Evolutionary conservation across 2,888 invertebrate genomes (phyloP), one percentile per base, ranked within the genome.

Genomic region (Strigamia transsilvanica): DNA sequence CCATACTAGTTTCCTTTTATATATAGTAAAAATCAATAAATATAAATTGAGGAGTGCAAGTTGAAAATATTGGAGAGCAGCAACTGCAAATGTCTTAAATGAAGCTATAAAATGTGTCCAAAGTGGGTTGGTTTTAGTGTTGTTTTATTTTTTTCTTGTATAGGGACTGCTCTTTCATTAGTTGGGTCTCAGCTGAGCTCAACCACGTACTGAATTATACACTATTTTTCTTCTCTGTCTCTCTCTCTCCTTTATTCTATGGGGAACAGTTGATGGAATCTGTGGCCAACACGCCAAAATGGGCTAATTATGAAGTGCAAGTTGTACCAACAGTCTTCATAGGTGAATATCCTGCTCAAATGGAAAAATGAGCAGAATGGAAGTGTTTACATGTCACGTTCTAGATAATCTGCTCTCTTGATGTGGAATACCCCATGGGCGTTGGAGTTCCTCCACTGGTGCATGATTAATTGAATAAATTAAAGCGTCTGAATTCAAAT

Each of bases 171-270:
- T 73, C 73, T 73, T 73, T 73, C 73, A 73, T 73, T 73, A 73
- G 73, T 27, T 73, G 23, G 73, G 73, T 73, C 73, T 73, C 73
- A 73, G 73, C 73, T 73, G 73, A 73, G 73, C 73, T 73, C 73
- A 73, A 73, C 73, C 73, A 73, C 66, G 32, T 32, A 73, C 32
- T 32, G 73, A 27, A 73, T 73, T 73, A 32, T 73, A 73, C 73
- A 73, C 32, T 73, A 73, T 73, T 73, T 73, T 32, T 73, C 6
- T 73, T 73, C 73, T 66, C 23, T 2, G 23, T 18, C 27, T 27
- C 27, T 27, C 3, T 18, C 18, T 56, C 56, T 56, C 18, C 4
- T 56, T 56, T 56, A 56, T 56, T 56, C 56, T 73, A 9, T 27
- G n/a, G 73, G 32, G 73, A 73, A 23, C 32, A 73, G 73, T 73